Conservation (phyloP, 2,113 vertebrate species). For the Chionodraco myersi region DNA sequence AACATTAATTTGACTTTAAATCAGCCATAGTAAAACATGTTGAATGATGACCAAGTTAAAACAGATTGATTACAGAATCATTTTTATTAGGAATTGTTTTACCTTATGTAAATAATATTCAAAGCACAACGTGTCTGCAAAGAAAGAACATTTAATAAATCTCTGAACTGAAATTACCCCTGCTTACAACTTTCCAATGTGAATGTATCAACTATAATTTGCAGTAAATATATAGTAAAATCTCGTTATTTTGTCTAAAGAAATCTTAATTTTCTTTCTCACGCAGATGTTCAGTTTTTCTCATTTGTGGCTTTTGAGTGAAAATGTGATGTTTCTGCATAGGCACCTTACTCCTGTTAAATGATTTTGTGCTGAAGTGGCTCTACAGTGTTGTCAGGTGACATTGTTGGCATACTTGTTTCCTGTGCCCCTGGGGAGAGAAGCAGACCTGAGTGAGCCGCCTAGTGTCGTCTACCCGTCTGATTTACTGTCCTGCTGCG, state of each 20-base stretch:
- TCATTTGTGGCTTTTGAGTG: neutral
- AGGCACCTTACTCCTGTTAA: constrained; percentile 14
- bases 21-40: neutral
- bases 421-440: constrained; percentile 80
- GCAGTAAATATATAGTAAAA: neutral
- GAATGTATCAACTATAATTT: neutral
- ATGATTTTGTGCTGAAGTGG: constrained; percentile 50
- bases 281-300: neutral
- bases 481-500: constrained; percentile 94
- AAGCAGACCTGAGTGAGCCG: constrained; percentile 86
- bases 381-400: constrained; percentile 73
- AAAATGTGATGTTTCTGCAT: neutral
- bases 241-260: neutral
- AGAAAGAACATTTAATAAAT: neutral
- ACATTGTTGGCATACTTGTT: constrained; percentile 87
- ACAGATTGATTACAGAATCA: neutral
- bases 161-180: neutral
- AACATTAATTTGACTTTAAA: neutral
- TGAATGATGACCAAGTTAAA: neutral
- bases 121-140: neutral
- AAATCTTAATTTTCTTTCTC: neutral
- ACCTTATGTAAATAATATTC: neutral
- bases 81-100: neutral
- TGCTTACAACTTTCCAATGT: neutral
- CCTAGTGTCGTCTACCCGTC: constrained; percentile 82